Evolutionary conservation across 1,140 invertebrate species (phyloP).

Genomic region (Zelostemma sp.): DNA sequence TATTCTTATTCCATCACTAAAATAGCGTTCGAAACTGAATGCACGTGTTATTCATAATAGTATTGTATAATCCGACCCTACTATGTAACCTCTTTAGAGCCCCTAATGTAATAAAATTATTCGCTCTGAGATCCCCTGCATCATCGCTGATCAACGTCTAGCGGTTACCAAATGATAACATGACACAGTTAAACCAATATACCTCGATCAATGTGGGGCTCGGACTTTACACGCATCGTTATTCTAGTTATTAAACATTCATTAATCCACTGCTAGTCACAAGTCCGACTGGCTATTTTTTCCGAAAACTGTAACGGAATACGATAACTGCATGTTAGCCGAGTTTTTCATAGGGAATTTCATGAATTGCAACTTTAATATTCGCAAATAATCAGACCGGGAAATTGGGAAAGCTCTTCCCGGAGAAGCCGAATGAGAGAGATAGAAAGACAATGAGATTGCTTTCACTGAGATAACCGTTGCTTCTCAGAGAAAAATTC

Average conservation of each 20-base stretch:
- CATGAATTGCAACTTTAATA: background rate
- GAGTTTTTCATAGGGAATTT: background rate
- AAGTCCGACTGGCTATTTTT: too few relatives aligned
- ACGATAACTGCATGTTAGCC: too few relatives aligned
- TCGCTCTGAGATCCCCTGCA: slow-evolving; percentile 62
- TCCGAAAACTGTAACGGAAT: too few relatives aligned
- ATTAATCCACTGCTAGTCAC: slow-evolving; percentile 2
- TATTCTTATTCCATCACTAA: slow-evolving; percentile 15
- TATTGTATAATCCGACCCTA: slow-evolving; percentile 11
- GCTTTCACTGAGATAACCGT: slow-evolving; percentile 3
- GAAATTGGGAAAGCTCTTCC: background rate
- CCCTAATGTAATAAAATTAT: slow-evolving; percentile 67
- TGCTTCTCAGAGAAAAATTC: slow-evolving; percentile 2
- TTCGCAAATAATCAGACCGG: background rate
- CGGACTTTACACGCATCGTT: slow-evolving; percentile 15
- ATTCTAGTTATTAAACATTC: slow-evolving; percentile 12
- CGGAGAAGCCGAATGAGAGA: background rate
- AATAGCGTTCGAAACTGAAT: slow-evolving; percentile 39
- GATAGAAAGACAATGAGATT: slow-evolving; percentile 1
- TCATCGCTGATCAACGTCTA: slow-evolving; percentile 54
- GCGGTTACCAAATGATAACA: slow-evolving; percentile 62
- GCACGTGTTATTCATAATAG: slow-evolving; percentile 49
- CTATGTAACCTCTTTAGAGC: slow-evolving; percentile 45
- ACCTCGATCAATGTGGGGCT: slow-evolving; percentile 40
- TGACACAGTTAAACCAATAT: slow-evolving; percentile 51